Base-by-base conservation (phyloP, 2,797 vertebrate genomes). In the Morelia viridis region DNA sequence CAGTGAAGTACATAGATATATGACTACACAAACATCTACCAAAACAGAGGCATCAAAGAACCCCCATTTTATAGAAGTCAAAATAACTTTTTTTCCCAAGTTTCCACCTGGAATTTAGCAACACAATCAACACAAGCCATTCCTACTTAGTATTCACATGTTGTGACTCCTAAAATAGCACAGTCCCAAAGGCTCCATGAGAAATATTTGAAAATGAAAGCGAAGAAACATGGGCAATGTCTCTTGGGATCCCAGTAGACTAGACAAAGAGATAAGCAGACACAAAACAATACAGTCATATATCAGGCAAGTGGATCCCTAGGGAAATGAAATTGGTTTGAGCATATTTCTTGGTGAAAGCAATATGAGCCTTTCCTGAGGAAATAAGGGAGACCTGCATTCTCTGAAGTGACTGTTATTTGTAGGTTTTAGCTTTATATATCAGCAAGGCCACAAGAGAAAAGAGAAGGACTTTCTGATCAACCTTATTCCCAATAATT, bases 161-260 rank as follows among this genome's bases (percentile, higher is more conserved):
- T 31, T 56, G 62, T 58, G 41, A 0, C 80, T 88, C 71, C 92
- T 68, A 28, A 64, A 53, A 89, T 65, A 4, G 86, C 68, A n/a
- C 22, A 0, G 1, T 90, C 90, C 94, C 80, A 80, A 91, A 92
- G 22, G 85, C 0, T 26, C 71, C 57, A 1, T 8, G 89, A 92
- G 93, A 91, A 85, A 19, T 90, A 10, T 65, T 60, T 60, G 9
- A 92, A 94, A 89, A 89, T 87, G 5, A 58, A 91, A 90, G 90
- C 5, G 1, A 86, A 31, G 22, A 58, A 85, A 62, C n/a, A 31
- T 13, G 41, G 94, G 13, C 31, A n/a, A 87, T 84, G 62, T 0
- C 4, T 0, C 10, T 93, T 65, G 62, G 57, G 17, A 92, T n/a
- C 2, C 3, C 60, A 12, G 71, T 92, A 41, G 10, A 12, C 71